Conservation (phyloP, 1,140 invertebrate genomes). For the Polypedilum vanderplanki region DNA sequence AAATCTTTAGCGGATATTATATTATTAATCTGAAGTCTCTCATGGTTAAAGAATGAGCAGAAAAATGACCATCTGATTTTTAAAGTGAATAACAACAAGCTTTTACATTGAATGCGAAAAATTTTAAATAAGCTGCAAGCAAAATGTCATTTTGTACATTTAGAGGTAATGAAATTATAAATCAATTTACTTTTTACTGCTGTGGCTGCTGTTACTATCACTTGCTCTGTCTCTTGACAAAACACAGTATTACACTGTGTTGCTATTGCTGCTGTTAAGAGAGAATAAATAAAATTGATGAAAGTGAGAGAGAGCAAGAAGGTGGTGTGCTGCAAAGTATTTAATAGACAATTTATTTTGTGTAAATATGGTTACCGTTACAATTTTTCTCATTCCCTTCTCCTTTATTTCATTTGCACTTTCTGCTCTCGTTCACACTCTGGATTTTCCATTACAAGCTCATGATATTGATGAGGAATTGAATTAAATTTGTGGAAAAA, state of each 20-base stretch:
- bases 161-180: conserved; percentile 24
- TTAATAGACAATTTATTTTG: conserved; percentile 29
- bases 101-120: no score
- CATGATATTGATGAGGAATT: conserved; percentile 2
- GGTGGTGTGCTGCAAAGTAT: neutral
- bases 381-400: neutral
- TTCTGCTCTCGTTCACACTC: neutral
- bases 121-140: neutral
- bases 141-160: conserved; percentile 13
- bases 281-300: conserved; percentile 1
- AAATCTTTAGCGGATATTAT: neutral
- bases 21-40: neutral
- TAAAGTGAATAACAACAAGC: no score
- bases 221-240: neutral
- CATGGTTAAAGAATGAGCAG: no score
- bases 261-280: neutral
- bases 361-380: conserved; percentile 27
- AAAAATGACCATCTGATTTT: no score
- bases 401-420: no score
- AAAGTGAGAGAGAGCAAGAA: neutral
- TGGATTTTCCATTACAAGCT: neutral
- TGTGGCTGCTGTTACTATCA: no score
- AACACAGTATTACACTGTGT: neutral
- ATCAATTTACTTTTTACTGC: conserved; percentile 24
- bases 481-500: conserved; percentile 26